Conservation (phyloP, 2,888 invertebrate species). For the Thelaira solivaga region DNA sequence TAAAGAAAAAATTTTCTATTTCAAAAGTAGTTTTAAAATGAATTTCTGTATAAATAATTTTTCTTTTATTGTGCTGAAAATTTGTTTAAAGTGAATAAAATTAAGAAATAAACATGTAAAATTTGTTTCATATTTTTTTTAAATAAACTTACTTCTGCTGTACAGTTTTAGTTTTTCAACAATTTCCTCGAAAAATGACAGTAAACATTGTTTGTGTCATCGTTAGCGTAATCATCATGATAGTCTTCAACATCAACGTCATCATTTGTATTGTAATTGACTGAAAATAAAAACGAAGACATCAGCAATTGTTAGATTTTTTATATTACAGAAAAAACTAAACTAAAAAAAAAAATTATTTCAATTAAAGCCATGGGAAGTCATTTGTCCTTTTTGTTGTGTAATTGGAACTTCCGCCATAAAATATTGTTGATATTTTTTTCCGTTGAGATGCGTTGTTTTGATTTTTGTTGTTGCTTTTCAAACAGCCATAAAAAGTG, state of each 20-base stretch:
- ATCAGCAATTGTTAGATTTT: slow-evolving; percentile 49
- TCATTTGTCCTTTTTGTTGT: slow-evolving; percentile 63
- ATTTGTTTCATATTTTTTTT: slow-evolving; percentile 33
- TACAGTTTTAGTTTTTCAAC: slow-evolving; percentile 23
- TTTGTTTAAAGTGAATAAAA: too few species aligned
- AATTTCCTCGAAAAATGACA: slow-evolving; percentile 42
- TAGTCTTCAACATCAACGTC: slow-evolving; percentile 14
- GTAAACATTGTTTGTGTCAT: slow-evolving; percentile 43
- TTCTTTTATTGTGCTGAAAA: too few species aligned
- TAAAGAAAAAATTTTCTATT: too few species aligned
- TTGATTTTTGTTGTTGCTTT: background rate
- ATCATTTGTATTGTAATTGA: slow-evolving; percentile 29
- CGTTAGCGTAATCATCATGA: slow-evolving; percentile 17
- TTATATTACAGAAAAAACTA: too few species aligned
- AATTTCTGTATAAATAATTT: too few species aligned
- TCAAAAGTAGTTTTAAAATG: too few species aligned
- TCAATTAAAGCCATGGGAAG: slow-evolving; percentile 64
- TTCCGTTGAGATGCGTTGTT: background rate
- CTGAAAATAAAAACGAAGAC: slow-evolving; percentile 44
- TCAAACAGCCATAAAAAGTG: too few species aligned
- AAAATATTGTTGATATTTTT: slow-evolving; percentile 16
- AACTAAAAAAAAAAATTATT: slow-evolving; percentile 30
- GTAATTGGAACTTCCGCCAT: slow-evolving; percentile 65
- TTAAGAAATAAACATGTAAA: too few species aligned
- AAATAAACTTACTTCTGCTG: slow-evolving; percentile 37